These are phyloP conservation scores for Bucco capensis DNA, from an alignment of 2,113 vertebrate genomes.

Conservation along the genomic window DNA sequence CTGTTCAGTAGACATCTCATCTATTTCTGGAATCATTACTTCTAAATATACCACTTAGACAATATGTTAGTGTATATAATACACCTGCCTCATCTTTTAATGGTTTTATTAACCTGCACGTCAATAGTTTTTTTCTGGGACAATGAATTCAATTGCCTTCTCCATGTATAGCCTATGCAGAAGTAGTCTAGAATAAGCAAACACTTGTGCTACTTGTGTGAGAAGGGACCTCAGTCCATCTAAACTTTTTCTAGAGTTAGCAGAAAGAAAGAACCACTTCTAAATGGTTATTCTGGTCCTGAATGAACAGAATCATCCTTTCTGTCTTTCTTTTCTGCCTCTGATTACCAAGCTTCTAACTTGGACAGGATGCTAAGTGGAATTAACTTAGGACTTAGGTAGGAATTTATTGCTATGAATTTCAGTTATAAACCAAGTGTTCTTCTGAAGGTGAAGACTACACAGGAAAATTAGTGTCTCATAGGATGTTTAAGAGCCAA, in stretches of 20 bases:
- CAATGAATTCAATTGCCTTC: neutral
- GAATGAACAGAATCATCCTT: neutral
- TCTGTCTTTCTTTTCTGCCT: neutral
- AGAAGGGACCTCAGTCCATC: neutral
- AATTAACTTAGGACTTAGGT: neutral
- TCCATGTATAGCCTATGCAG: neutral
- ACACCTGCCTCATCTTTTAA: neutral
- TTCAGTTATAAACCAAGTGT: neutral
- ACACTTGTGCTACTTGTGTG: neutral
- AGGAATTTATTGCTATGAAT: neutral
- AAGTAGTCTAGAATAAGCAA: neutral
- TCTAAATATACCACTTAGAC: neutral
- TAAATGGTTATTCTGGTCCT: neutral
- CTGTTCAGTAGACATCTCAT: neutral
- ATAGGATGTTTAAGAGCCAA: neutral
- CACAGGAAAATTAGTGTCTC: neutral
- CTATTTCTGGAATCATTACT: neutral
- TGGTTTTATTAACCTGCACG: neutral
- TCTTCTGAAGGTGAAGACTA: neutral
- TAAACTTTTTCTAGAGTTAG: neutral
- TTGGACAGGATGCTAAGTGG: neutral
- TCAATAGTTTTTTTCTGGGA: neutral
- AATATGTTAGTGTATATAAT: neutral
- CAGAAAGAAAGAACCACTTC: neutral
- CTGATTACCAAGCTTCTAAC: neutral